A percentile compares a stretch with the other conserved stretches of the same genome.
These are phyloP conservation scores for Periplaneta americana DNA, from an alignment of 1,140 invertebrate species.

Conservation along the genomic window DNA sequence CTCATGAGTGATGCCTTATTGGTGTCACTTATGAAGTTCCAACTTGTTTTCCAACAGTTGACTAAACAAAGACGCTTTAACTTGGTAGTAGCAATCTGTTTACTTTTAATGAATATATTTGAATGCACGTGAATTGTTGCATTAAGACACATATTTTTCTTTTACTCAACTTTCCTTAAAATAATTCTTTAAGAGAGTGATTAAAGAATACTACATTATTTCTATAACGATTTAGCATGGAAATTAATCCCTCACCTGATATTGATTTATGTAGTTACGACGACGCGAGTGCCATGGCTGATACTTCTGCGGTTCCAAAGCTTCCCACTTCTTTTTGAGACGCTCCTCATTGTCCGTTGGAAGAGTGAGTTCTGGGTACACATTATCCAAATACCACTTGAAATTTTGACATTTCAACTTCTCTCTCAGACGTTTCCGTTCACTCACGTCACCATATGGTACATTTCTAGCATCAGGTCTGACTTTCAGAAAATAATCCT, in stretches of 20 bases:
- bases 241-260: slow-evolving; percentile 33
- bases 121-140: too few relatives aligned
- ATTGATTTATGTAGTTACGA: slow-evolving; percentile 67
- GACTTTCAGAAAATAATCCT: slow-evolving; percentile 74
- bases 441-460: slow-evolving; percentile 73
- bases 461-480: slow-evolving; percentile 56
- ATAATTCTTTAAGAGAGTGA: too few relatives aligned
- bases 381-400: slow-evolving; percentile 88
- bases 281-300: slow-evolving; percentile 77
- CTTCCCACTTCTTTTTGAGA: slow-evolving; percentile 54
- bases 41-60: too few relatives aligned
- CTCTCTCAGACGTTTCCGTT: slow-evolving; percentile 62
- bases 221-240: background rate
- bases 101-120: too few relatives aligned
- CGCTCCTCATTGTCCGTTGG: slow-evolving; percentile 51
- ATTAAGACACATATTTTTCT: too few relatives aligned
- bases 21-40: too few relatives aligned
- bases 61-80: too few relatives aligned
- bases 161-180: too few relatives aligned
- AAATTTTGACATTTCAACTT: slow-evolving; percentile 79
- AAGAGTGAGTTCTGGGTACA: slow-evolving; percentile 78
- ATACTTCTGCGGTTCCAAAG: slow-evolving; percentile 54
- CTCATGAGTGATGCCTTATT: too few relatives aligned
- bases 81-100: too few relatives aligned
- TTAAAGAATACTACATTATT: too few relatives aligned